Evolutionary conservation across 2,797 vertebrate genomes (phyloP).

Genomic region (Pempheris klunzingeri): DNA sequence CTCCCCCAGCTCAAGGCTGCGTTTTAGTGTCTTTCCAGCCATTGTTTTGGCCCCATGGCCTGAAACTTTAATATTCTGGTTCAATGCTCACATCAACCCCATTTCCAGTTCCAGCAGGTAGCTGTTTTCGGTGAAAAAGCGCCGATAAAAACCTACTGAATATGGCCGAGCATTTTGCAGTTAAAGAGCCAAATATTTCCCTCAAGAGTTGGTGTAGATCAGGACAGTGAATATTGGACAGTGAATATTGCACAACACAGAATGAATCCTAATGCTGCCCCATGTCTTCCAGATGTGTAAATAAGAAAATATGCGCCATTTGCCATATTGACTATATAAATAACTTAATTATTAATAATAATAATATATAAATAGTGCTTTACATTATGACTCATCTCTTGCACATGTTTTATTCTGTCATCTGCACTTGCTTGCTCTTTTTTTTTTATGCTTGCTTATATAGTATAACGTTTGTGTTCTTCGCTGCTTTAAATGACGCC

Average conservation of each 20-base stretch:
- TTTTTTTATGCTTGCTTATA: constrained; percentile 8
- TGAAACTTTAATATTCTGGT: neutral
- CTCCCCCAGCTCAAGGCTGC: neutral
- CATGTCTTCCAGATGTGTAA: neutral
- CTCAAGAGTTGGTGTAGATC: neutral
- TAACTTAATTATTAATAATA: too few species aligned
- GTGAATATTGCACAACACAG: neutral
- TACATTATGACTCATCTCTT: neutral
- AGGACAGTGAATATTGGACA: too few species aligned
- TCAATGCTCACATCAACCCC: neutral
- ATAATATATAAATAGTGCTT: neutral
- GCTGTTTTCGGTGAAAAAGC: neutral
- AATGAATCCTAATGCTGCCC: neutral
- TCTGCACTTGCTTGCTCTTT: neutral
- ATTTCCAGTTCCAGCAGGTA: neutral
- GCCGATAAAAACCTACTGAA: neutral
- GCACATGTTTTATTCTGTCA: neutral
- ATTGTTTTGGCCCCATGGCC: neutral
- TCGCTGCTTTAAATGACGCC: constrained; percentile 21
- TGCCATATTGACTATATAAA: neutral
- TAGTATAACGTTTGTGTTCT: neutral
- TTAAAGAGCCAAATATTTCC: constrained; percentile 1
- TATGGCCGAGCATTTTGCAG: neutral
- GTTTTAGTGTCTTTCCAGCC: neutral
- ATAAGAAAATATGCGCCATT: neutral